Base-by-base conservation (phyloP, 1,140 invertebrate genomes). In the Wiebesia pumilae region DNA sequence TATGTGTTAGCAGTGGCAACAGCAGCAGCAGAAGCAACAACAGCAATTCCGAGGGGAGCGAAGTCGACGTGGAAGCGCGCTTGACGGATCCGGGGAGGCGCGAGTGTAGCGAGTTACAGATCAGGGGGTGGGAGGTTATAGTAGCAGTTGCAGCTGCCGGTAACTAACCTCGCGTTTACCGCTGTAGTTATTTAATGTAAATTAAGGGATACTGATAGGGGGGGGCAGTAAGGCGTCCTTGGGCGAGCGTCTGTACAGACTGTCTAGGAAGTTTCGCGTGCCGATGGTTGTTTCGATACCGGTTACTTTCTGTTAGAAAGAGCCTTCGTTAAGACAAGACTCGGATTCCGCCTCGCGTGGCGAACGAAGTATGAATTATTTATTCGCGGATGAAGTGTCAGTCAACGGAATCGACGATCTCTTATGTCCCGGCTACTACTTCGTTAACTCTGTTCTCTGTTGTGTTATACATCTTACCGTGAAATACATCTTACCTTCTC, bases 131-230 rank as follows among this genome's bases (percentile, higher is more conserved):
- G 75, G 43, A n/a, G 78, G 38, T 38, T 27, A 40, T 30, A 38
- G 51, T 6, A 21, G 38, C 71, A 12, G 35, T 16, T 27, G 84
- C 75, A 51, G 43, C 24, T 21, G n/a, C 24, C 62, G 54, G 89
- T 90, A 90, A 90, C 90, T 89, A 90, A 89, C 88, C 90, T 87
- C 85, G 58, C 87, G 87, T 89, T 89, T 89, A 89, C 88, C 86
- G 77, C 87, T 65, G 47, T 16, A 87, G 88, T 90, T 90, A 90
- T 90, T 90, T 89, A 90, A 91, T 91, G 90, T 89, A 90, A 90
- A 90, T 90, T 90, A 89, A 86, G 81, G 62, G 77, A 54, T 14
- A 51, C 7, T 1, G 54, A 69, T 69, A 21, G 38, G 21, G 38
- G 16, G 19, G 65, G 38, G 38, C 47, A 54, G 75, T 65, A 14